A percentile compares a stretch with the other conserved stretches of the same genome.
phyloP scores from a whole-genome alignment of 1,140 invertebrate species.

The Spodoptera litura region DNA sequence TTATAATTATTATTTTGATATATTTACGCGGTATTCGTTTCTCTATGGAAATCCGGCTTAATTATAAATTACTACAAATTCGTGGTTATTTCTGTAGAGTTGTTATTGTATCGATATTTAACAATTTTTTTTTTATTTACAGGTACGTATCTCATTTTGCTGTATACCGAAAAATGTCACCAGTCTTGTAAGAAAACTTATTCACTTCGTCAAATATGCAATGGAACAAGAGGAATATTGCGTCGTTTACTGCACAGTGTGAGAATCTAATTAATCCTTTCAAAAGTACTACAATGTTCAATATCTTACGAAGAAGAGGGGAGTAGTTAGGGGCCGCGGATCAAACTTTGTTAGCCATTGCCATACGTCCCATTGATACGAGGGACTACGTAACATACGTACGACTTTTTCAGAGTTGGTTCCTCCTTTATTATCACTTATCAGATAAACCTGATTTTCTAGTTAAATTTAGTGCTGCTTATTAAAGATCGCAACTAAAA shows the following conservation, averaged over 20 bases:
- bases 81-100: background rate
- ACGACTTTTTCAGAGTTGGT: no score
- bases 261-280: conserved; percentile 37
- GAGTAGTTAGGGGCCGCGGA: background rate
- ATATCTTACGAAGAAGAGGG: background rate
- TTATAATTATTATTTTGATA: conserved; percentile 53
- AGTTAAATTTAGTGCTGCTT: no score
- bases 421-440: no score
- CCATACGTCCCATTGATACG: conserved; percentile 24
- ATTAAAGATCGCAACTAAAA: no score
- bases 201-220: background rate
- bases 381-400: background rate
- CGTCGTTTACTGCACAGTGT: conserved; percentile 9
- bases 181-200: background rate
- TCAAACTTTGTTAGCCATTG: conserved; percentile 32
- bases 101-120: conserved; percentile 16
- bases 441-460: no score
- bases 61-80: conserved; percentile 43
- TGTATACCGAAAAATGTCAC: no score
- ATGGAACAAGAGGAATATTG: background rate
- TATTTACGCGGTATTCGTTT: conserved; percentile 41
- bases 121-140: conserved; percentile 50
- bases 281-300: background rate
- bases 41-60: conserved; percentile 49
- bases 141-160: conserved; percentile 52